Conservation (phyloP, 2,113 vertebrate species). For the Gymnarchus niloticus region DNA sequence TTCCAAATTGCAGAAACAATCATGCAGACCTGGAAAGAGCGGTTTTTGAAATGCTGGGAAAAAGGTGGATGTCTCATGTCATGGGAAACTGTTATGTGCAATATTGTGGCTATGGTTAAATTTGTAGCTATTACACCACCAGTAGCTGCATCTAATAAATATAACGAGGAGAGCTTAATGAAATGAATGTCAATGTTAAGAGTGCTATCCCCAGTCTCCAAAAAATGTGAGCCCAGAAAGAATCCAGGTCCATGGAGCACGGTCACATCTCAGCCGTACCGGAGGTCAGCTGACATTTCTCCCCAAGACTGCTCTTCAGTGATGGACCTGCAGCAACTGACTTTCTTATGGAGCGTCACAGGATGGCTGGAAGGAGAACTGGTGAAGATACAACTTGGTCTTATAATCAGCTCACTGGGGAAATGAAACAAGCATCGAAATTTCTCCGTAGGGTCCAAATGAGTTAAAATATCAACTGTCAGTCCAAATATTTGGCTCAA, state of each 20-base stretch:
- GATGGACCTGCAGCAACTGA: not conserved
- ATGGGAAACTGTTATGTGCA: not conserved
- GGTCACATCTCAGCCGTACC: too few species aligned
- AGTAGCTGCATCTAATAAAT: not conserved
- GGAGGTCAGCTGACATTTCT: not conserved
- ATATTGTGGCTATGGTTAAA: not conserved
- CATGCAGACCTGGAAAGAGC: not conserved
- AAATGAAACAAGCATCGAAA: not conserved
- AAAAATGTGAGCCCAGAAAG: not conserved
- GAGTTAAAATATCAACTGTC: not conserved
- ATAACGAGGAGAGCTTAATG: not conserved
- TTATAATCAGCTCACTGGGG: not conserved
- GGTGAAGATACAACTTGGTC: not conserved
- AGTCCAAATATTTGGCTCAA: not conserved
- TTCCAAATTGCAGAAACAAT: not conserved
- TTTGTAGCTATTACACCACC: not conserved
- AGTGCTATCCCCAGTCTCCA: not conserved
- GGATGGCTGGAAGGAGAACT: not conserved
- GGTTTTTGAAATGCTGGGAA: not conserved
- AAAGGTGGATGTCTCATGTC: not conserved
- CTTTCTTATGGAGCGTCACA: not conserved
- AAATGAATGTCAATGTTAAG: not conserved
- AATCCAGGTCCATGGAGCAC: not conserved
- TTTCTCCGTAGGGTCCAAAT: not conserved
- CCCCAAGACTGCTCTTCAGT: not conserved